Base-by-base conservation (phyloP, 2,113 vertebrate genomes). In the Ammospiza caudacuta region DNA sequence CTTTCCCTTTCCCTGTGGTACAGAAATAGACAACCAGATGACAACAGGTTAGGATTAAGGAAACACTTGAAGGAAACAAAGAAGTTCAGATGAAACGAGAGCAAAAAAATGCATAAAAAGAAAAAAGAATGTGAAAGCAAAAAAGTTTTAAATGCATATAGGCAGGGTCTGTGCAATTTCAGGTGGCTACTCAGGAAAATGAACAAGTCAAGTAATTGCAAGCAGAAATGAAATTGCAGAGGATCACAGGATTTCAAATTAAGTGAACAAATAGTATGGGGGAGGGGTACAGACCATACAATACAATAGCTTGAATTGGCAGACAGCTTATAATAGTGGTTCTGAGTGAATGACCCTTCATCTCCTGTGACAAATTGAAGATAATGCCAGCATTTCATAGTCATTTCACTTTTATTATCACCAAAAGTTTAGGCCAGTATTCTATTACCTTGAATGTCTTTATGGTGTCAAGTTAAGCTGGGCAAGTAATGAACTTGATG, bases 361-460 rank as follows among this genome's bases (percentile, higher is more conserved):
- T 95, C 47, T 95, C 39, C 41, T 85, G 88, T 93, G 75, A 55
- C 90, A 96, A 92, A 93, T 74, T 90, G 88, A 86, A 85, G 83
- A 80, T 94, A 96, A 92, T 92, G 24, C 21, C 73, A 74, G 76
- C 66, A 83, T 90, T 93, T 95, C 79, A 39, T 83, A 93, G 90
- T 76, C 27, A 83, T 94, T 94, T 93, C 59, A 62, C 64, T 93
- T 96, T 77, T 86, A 80, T 90, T 85, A 58, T 77, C 75, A 86
- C 85, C 83, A 89, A 83, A 94, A 90, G 57, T 95, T 93, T 88
- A 86, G 43, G 43, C 47, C 72, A 88, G 39, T 88, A 23, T 90
- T 88, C 79, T 86, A 39, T 83, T 90, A 86, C 51, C 49, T 88
- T 54, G 24, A 74, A 88, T 77, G 55, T 47, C 63, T 91, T 90